Base-by-base conservation (phyloP, 2,888 invertebrate genomes). In the Artemia sinica region DNA sequence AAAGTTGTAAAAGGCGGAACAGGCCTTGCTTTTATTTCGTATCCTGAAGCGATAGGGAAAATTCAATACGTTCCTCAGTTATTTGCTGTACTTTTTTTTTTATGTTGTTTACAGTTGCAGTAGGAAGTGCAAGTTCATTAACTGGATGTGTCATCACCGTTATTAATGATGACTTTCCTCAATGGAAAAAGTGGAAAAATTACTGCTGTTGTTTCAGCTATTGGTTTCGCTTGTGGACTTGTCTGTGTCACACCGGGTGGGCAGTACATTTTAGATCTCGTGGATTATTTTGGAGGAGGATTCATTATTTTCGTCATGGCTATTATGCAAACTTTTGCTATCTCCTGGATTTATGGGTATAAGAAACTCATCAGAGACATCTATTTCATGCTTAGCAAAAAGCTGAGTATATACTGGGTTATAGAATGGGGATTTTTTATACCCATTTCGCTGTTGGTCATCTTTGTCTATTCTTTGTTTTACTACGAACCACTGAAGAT, bases 1-100 rank as follows among this genome's bases (percentile, higher is more conserved):
- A 86, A 88, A 0, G 84, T 90, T 0, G 85, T 86, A 10, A 79
- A 82, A 48, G 85, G 86, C 49, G 90, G 89, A 6, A 85, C 87
- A 0, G 87, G 89, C 0, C 78, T 91, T 68, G 90, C 90, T 0
- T 91, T 91, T 75, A 83, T 91, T 68, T 89, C 89, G 0, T 90
- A 90, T 77, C 90, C 90, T 1, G 88, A 89, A 75, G 89, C 89
- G 1, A 84, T 90, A 69, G 83, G 88, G 0, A 85, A 87, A 74
- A 88, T 90, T 72, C 80, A 83, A 51, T 78, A 82, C 13, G 82
- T 85, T 10, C 89, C 89, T 1, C 89, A 89, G 82, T 85, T 86
- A 75, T n/a, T n/a, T n/a, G n/a, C n/a, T n/a, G n/a, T n/a, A n/a
- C n/a, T n/a, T n/a, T n/a, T 75, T 83, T 83, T 74, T 74, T 82